Conservation (phyloP, 2,888 invertebrate genomes). For the Erebia palarica region DNA sequence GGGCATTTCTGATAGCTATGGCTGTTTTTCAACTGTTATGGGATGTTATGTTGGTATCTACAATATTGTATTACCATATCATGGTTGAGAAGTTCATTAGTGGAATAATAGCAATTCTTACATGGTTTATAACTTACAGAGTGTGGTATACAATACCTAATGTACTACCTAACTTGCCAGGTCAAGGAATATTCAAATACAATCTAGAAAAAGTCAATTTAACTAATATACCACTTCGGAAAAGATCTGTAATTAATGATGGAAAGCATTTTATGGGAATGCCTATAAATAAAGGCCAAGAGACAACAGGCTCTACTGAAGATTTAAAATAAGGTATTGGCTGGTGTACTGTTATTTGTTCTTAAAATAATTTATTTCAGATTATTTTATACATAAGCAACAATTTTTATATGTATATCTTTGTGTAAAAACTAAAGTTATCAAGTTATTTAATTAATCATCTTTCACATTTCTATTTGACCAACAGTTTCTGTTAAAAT, state of each 20-base stretch:
- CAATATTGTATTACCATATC: constrained; percentile 97
- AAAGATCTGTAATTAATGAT: constrained; percentile 71
- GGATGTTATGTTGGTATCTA: constrained; percentile 97
- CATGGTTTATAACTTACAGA: constrained; percentile 95
- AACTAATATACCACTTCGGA: constrained; percentile 56
- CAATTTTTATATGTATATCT: constrained; percentile 1
- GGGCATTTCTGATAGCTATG: constrained; percentile 89
- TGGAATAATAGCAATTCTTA: constrained; percentile 91
- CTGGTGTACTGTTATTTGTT: constrained; percentile 8
- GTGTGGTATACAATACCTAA: constrained; percentile 87
- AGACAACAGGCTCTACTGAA: constrained; percentile 58
- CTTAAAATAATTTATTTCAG: constrained; percentile 6
- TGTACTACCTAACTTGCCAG: constrained; percentile 86
- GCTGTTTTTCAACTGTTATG: constrained; percentile 92
- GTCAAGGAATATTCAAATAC: constrained; percentile 91
- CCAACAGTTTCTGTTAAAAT: too few species aligned
- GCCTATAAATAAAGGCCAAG: constrained; percentile 83
- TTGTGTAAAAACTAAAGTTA: background rate
- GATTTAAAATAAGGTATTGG: constrained; percentile 56
- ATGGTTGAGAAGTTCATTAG: constrained; percentile 97
- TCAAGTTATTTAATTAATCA: too few species aligned
- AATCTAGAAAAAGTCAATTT: constrained; percentile 78
- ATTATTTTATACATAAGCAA: background rate
- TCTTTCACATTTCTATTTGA: too few species aligned
- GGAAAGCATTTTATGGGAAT: constrained; percentile 90